Evolutionary conservation across 2,113 vertebrate species (phyloP), one percentile per base, ranked within the genome.

Genomic region (Caracal caracal): DNA sequence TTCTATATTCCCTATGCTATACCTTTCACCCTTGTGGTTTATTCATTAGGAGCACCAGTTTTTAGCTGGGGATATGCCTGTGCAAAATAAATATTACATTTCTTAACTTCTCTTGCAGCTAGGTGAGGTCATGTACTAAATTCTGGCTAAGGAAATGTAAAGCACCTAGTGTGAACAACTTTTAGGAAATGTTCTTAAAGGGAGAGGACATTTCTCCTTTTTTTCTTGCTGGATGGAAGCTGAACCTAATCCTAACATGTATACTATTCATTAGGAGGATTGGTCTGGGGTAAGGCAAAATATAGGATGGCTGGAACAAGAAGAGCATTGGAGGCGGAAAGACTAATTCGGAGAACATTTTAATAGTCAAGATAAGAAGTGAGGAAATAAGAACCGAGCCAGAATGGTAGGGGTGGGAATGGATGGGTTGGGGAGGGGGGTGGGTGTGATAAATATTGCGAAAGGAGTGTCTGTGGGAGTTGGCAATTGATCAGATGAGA

Each of bases 101-200:
- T 70, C 30, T 40, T 94, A 93, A 92, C 20, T 53, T 94, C 56
- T 86, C 49, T 75, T 85, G 33, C 28, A 59, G 7, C 37, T 11
- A 87, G 28, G 30, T 91, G 17, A 76, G 30, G 33, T 78, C 78
- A 68, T 47, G 43, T 59, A 82, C 59, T 95, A 82, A 84, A 78
- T 93, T 79, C n/a, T 78, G 11, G 16, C 35, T 49, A 71, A 37
- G 88, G 40, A 94, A 83, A 83, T 82, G 30, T 24, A 56, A 86
- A 90, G 28, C n/a, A 93, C 91, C 70, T 63, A 81, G 47, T 51
- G 10, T 71, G 22, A 26, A 6, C 65, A 84, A 76, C 15, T 81
- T 90, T 53, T 68, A 96, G 49, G 49, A 88, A 59, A 56, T 88
- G 6, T 53, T 89, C 86, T 88, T 85, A 53, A 84, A 76, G 51